Percentiles rank a stretch among this genome's conserved stretches.
phyloP scores from a whole-genome alignment of 1,140 invertebrate species.

The Elysia chlorotica region DNA sequence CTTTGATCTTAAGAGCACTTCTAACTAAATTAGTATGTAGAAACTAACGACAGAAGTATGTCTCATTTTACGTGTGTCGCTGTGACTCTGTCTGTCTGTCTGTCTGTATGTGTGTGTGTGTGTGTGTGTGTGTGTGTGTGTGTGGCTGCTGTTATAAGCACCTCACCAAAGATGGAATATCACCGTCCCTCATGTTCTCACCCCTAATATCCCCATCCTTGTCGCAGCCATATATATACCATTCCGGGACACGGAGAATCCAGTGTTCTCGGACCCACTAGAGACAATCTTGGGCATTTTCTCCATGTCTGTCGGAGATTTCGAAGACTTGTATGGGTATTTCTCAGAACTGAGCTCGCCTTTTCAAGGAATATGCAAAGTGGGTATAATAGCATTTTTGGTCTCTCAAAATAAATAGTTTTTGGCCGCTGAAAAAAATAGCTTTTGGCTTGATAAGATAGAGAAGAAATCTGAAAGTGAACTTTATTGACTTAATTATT shows the following conservation, averaged over 20 bases:
- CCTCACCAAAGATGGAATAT: no score
- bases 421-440: neutral
- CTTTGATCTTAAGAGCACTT: no score
- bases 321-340: constrained; percentile 41
- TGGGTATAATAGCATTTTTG: constrained; percentile 33
- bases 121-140: neutral
- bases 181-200: no score
- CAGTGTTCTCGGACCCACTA: constrained; percentile 69
- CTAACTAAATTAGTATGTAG: no score
- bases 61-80: no score
- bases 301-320: constrained; percentile 84
- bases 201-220: no score
- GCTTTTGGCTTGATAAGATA: neutral
- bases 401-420: neutral
- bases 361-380: constrained; percentile 37
- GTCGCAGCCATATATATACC: constrained; percentile 56
- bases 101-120: no score
- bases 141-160: no score
- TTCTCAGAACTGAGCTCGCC: constrained; percentile 31
- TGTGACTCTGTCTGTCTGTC: no score
- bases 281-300: constrained; percentile 96
- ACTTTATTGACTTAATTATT: neutral
- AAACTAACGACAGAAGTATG: no score
- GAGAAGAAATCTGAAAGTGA: neutral
- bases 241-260: constrained; percentile 52